Conservation (phyloP, 2,797 vertebrate species). For the Brachyrhaphis roseni region DNA sequence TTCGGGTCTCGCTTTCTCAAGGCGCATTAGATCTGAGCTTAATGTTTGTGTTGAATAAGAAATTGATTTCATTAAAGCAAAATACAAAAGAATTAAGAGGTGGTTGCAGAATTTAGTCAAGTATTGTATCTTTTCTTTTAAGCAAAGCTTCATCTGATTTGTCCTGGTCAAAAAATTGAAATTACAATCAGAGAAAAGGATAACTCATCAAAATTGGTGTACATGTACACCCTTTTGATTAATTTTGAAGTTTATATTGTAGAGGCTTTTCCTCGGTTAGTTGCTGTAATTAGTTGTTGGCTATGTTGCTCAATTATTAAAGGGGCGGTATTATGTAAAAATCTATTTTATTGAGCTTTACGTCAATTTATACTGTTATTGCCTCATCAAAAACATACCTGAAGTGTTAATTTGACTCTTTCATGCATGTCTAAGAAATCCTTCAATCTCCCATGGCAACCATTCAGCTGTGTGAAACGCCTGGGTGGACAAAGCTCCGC, state of each 20-base stretch:
- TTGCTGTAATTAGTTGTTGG: constrained; percentile 14
- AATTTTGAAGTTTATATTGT: constrained; percentile 8
- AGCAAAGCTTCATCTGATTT: not conserved
- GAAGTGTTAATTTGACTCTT: no score
- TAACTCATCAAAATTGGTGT: not conserved
- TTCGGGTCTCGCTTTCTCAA: not conserved
- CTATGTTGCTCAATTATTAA: constrained; percentile 25
- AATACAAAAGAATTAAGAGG: not conserved
- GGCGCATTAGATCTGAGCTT: not conserved
- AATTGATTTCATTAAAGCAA: not conserved
- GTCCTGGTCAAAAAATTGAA: not conserved
- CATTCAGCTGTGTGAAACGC: no score
- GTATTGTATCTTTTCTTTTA: not conserved
- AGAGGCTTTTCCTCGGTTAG: not conserved
- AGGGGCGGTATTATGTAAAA: no score
- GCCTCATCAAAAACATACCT: no score
- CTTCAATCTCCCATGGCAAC: no score
- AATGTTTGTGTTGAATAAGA: not conserved
- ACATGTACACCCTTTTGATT: not conserved
- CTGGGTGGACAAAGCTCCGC: no score
- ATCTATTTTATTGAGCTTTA: no score
- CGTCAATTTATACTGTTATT: no score
- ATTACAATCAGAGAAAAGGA: not conserved
- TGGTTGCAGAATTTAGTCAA: not conserved
- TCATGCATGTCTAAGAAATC: no score